Evolutionary conservation across 2,888 invertebrate species (phyloP), one percentile per base, ranked within the genome.

Genomic region (Auanema sp.): DNA sequence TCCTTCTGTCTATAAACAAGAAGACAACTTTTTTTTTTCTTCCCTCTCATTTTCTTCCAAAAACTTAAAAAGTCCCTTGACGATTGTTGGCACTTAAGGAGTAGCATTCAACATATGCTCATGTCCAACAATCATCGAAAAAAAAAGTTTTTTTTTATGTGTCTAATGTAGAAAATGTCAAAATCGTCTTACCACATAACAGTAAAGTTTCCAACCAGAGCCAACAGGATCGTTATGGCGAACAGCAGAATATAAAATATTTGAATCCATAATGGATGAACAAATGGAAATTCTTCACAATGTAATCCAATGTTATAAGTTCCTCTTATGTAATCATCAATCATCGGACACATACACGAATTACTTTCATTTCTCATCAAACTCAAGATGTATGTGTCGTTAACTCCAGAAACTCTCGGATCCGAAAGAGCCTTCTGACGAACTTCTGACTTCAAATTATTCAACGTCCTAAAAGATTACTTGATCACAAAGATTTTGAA

Each of bases 171-270:
- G 52, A 60, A 41, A 24, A 33, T 18, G 24, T 12, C 33, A n/a
- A 21, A 11, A 21, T 40, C 10, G 56, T 66, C 72, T 55, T 52
- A 79, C 94, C 95, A 97, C 81, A 97, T 92, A 78, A 97, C 97
- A 83, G 96, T 93, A 69, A 93, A 87, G 86, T 97, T 97, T 14
- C 97, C 97, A 47, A 92, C 91, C 8, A 80, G 57, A 10, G 82
- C 76, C 5, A 72, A 42, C 10, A 69, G 25, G 53, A 81, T 77
- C 40, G 79, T 71, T 12, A 69, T 40, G 11, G 71, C 62, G 66
- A 81, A 81, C 21, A 81, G 65, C 24, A 67, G 44, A 43, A 76
- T 66, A 68, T 81, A 81, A 61, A 72, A 72, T 16, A 66, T 43
- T 57, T 72, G 72, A 6, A 55, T 44, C 52, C 52, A 55, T 16